Conservation (phyloP, 2,797 vertebrate species). For the Sitta carolinensis region DNA sequence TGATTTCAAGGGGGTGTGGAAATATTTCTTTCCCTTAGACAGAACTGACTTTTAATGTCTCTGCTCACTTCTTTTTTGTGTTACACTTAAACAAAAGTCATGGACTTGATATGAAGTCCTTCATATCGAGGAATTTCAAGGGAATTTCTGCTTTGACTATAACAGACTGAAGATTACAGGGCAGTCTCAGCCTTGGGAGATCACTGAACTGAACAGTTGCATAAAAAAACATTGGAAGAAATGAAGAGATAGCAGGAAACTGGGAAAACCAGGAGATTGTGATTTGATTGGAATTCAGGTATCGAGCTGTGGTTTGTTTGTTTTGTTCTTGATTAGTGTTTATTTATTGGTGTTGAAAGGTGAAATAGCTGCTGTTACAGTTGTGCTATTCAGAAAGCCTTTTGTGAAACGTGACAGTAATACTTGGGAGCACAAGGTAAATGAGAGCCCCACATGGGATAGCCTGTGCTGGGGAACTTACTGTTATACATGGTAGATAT, state of each 20-base stretch:
- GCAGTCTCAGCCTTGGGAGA: background rate
- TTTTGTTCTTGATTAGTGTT: background rate
- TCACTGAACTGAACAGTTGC: background rate
- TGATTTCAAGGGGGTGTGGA: background rate
- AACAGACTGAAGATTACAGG: background rate
- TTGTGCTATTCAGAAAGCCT: background rate
- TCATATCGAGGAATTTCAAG: background rate
- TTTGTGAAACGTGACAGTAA: background rate
- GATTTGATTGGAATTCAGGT: background rate
- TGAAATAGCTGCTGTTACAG: background rate
- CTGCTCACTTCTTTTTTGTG: background rate
- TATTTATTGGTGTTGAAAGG: background rate
- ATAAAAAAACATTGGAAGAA: background rate
- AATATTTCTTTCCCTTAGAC: background rate
- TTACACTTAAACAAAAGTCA: background rate
- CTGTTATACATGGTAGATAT: background rate
- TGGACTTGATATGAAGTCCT: background rate
- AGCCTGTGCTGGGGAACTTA: background rate
- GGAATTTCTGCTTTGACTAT: background rate
- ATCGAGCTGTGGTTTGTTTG: background rate
- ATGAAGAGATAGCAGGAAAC: background rate
- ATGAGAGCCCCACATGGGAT: background rate
- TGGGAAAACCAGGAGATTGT: background rate
- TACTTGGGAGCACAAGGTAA: background rate
- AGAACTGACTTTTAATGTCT: background rate